Evolutionary conservation across 2,888 invertebrate genomes (phyloP), one percentile per base, ranked within the genome.

Genomic region (Drosophila rellima): DNA sequence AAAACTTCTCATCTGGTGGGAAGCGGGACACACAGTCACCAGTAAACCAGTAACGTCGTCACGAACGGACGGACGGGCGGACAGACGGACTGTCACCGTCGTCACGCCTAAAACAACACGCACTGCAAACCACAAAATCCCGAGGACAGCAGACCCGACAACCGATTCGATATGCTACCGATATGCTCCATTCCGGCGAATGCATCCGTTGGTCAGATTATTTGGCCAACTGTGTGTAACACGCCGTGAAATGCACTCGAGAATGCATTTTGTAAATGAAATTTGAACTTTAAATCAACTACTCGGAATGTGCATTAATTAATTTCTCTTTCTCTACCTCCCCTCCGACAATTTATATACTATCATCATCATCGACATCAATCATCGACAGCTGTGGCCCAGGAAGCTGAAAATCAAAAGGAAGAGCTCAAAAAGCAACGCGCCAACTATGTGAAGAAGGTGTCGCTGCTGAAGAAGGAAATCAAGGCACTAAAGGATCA

Each of bases 381-480:
- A 31, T 6, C 11, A 23, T 23, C 62, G 92, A 86, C 93, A 94
- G 96, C 96, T 59, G 95, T 97, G 87, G 96, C 96, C 80, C 95
- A 96, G 76, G 97, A 97, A 93, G 95, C 96, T 91, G 95, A 96
- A 83, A 96, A 96, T 82, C 97, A 97, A 92, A 96, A 96, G 91
- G 96, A 96, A 7, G 96, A 96, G 62, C 92, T 97, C 74, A 94
- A 95, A 23, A 96, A 95, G 84, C 97, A 97, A 90, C 95, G 97
- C 11, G 96, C 96, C 90, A 96, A 96, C 86, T 97, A 97, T 92
- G 94, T 96, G 70, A 95, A 95, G 91, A 96, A 97, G 92, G 95
- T 95, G 0, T 92, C 93, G 2, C 94, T 95, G 39, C 93, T 97
- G 60, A 95, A 96, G 86, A 95, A 96, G 75, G 97, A 97, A 92